These are phyloP conservation scores for Ectemnius lituratus DNA, from an alignment of 2,888 invertebrate species.

Conservation along the genomic window DNA sequence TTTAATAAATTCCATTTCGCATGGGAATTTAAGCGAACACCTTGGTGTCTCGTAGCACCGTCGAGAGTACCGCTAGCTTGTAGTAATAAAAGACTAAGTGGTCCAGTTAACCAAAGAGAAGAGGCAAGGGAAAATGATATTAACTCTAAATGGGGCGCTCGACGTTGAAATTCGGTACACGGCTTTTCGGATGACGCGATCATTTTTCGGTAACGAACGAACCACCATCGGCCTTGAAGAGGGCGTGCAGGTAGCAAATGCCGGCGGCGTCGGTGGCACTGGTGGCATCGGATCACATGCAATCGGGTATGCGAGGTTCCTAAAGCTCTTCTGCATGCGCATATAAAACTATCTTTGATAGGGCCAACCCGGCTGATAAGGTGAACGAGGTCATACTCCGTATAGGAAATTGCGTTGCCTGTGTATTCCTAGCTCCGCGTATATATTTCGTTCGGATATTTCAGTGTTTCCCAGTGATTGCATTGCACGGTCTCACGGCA, in stretches of 20 bases:
- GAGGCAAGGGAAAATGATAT: too few relatives aligned
- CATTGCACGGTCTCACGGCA: slow-evolving; percentile 52
- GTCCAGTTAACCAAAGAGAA: too few relatives aligned
- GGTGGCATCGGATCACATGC: slow-evolving; percentile 2
- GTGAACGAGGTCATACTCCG: slow-evolving; percentile 43
- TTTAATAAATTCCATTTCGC: too few relatives aligned
- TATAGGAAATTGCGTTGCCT: slow-evolving; percentile 47
- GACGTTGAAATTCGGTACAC: too few relatives aligned
- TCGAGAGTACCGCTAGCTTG: too few relatives aligned
- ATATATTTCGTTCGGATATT: slow-evolving; percentile 52
- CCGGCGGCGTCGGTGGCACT: slow-evolving; percentile 17
- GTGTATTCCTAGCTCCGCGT: slow-evolving; percentile 40
- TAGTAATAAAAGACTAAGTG: too few relatives aligned
- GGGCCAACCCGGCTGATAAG: slow-evolving; percentile 34
- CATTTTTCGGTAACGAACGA: slow-evolving; percentile 5
- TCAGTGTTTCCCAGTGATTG: slow-evolving; percentile 61
- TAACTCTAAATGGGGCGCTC: too few relatives aligned
- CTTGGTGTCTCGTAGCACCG: too few relatives aligned
- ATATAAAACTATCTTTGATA: slow-evolving; percentile 41
- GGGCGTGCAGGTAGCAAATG: not conserved
- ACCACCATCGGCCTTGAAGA: not conserved
- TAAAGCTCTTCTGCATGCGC: slow-evolving; percentile 23
- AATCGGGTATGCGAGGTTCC: not conserved
- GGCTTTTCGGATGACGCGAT: not conserved
- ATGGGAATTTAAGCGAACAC: too few relatives aligned